Base-by-base conservation (phyloP, 1,140 invertebrate species). In the Lepeophtheirus salmonis region DNA sequence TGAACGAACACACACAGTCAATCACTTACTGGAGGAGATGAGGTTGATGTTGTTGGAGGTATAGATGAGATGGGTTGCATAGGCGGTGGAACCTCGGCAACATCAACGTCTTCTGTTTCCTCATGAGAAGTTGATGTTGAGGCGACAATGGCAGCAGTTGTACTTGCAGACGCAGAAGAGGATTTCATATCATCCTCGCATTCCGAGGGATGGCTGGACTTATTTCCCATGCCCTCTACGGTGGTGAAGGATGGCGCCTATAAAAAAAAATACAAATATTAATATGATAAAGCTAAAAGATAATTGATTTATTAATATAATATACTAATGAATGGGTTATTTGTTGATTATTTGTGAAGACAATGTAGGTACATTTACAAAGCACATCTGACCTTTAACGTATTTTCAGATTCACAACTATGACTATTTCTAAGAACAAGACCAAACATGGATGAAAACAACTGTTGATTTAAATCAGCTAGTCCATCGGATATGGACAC, bases 41-140 rank as follows among this genome's bases (percentile, higher is more conserved):
- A 20, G 26, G 51, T 6, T 30, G 55, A 26, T 21, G 55, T 17
- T 18, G 26, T 16, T 30, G 55, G 16, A 30, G 58, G 58, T 26
- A 61, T 48, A 26, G 49, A 22, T 67, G 87, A 83, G 66, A 94
- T 88, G 3, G 90, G 88, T 70, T 89, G 87, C 89, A 94, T 95
- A 1, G 90, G 89, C 21, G 90, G 90, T 25, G 89, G 89, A 65
- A 94, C 73, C 74, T 92, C 89, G 0, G 89, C 77, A 63, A 83
- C 83, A 62, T 80, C 83, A 64, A 83, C 83, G 65, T 87, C 84
- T 62, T 80, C 80, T 50, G 70, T 71, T 50, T 80, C 80, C 69
- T 80, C 80, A 63, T 73, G 75, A 52, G 76, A 69, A 72, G 25
- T n/a, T 41, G 30, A 24, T 50, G 49, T 41, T 62, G 60, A 24